Evolutionary conservation across 2,113 vertebrate genomes (phyloP).

Genomic region (Leucosticte australis): DNA sequence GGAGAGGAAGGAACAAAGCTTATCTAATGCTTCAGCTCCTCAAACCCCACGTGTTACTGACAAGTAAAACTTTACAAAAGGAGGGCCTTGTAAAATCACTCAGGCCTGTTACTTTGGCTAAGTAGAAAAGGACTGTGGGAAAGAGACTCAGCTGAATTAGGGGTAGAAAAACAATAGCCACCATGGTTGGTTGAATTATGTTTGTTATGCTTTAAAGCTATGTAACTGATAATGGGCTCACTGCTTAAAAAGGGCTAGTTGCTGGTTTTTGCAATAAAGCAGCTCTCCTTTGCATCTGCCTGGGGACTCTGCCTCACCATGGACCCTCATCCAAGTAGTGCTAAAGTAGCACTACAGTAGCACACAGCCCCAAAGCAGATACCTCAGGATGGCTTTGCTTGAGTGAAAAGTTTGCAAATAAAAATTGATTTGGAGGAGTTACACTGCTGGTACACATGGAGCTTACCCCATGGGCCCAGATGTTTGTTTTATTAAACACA

Average conservation of each 20-base stretch:
- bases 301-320: background rate
- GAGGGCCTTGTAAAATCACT: background rate
- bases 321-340: background rate
- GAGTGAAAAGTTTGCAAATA: background rate
- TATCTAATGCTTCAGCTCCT: background rate
- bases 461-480: slow-evolving; percentile 31
- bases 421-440: background rate
- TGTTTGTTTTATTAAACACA: slow-evolving; percentile 58
- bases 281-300: background rate
- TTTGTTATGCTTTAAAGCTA: background rate
- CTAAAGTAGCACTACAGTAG: background rate
- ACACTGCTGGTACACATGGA: background rate
- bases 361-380: background rate
- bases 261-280: too few relatives aligned
- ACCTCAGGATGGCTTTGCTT: background rate
- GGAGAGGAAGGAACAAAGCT: background rate
- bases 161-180: background rate
- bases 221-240: background rate
- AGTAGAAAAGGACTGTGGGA: background rate
- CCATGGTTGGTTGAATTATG: background rate
- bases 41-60: background rate
- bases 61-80: background rate
- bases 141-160: background rate
- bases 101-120: background rate
- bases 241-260: background rate